Evolutionary conservation across 2,113 vertebrate species (phyloP).

Genomic region (Salvelinus namaycush): DNA sequence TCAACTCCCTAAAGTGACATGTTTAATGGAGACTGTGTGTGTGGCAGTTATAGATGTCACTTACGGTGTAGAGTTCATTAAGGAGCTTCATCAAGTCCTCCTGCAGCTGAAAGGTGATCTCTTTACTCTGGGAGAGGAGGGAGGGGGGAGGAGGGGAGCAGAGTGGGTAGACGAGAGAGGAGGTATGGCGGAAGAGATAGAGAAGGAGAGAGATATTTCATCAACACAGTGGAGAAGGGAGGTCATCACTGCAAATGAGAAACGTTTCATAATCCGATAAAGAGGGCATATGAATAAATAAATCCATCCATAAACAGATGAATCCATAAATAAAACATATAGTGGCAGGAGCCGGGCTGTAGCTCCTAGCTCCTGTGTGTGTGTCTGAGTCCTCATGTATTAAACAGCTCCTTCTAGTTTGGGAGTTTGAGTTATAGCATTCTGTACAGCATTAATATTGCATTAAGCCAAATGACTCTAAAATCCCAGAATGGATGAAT

Average conservation of each 20-base stretch:
- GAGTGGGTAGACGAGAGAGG: not conserved
- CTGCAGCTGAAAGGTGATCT: constrained; percentile 96
- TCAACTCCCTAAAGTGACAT: not conserved
- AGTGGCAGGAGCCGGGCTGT: not conserved
- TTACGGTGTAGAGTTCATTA: constrained; percentile 98
- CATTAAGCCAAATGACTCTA: constrained; percentile 59
- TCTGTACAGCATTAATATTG: constrained; percentile 55
- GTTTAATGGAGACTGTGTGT: not conserved
- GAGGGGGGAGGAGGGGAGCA: not conserved
- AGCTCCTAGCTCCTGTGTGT: not conserved
- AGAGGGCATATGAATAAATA: constrained; percentile 32
- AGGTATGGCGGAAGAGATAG: not conserved
- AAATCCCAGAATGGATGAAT: constrained; percentile 54
- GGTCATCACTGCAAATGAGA: not conserved
- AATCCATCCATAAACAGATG: constrained; percentile 41
- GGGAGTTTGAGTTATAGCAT: constrained; percentile 16
- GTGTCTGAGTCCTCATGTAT: constrained; percentile 43
- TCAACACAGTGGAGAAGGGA: not conserved
- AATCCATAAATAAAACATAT: constrained; percentile 42
- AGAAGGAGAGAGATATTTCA: constrained; percentile 3
- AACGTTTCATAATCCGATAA: not conserved
- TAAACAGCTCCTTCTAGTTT: constrained; percentile 39
- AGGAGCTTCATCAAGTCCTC: constrained; percentile 99
- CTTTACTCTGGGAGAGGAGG: constrained; percentile 86
- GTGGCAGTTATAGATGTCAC: constrained; percentile 49